phyloP scores from a whole-genome alignment of 2,888 invertebrate genomes.

The Gymnosoma rotundatum region DNA sequence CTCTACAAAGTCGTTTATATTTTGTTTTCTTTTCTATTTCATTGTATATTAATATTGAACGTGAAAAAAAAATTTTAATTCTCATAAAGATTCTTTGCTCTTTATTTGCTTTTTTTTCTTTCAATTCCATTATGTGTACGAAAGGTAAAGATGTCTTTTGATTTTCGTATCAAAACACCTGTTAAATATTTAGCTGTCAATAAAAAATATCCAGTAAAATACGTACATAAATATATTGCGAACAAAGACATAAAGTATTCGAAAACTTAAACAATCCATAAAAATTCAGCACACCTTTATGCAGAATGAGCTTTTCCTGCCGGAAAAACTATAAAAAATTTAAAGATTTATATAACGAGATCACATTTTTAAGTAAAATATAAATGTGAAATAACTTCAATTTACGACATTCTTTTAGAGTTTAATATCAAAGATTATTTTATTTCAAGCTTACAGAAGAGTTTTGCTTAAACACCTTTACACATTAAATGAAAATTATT shows the following conservation, averaged over 20 bases:
- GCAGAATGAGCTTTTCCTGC: too few species aligned
- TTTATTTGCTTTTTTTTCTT: neutral
- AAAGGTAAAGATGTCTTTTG: conserved; percentile 48
- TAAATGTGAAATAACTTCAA: too few species aligned
- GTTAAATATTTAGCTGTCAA: conserved; percentile 56
- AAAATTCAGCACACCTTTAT: neutral
- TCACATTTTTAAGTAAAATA: too few species aligned
- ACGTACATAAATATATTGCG: neutral
- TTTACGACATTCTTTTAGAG: too few species aligned
- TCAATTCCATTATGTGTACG: conserved; percentile 2
- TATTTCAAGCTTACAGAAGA: too few species aligned
- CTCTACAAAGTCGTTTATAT: neutral
- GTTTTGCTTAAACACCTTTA: too few species aligned
- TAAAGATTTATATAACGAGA: too few species aligned
- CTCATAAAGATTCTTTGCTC: conserved; percentile 39
- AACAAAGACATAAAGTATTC: neutral
- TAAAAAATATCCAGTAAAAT: conserved; percentile 28
- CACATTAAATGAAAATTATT: too few species aligned
- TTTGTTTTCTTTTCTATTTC: conserved; percentile 34
- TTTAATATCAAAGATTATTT: too few species aligned
- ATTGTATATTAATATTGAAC: conserved; percentile 21
- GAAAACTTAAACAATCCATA: neutral
- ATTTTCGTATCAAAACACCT: conserved; percentile 55
- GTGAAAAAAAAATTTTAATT: conserved; percentile 35
- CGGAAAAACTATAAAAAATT: too few species aligned